phyloP scores from a whole-genome alignment of 2,888 invertebrate species.

The Apomyelois bistriatella region DNA sequence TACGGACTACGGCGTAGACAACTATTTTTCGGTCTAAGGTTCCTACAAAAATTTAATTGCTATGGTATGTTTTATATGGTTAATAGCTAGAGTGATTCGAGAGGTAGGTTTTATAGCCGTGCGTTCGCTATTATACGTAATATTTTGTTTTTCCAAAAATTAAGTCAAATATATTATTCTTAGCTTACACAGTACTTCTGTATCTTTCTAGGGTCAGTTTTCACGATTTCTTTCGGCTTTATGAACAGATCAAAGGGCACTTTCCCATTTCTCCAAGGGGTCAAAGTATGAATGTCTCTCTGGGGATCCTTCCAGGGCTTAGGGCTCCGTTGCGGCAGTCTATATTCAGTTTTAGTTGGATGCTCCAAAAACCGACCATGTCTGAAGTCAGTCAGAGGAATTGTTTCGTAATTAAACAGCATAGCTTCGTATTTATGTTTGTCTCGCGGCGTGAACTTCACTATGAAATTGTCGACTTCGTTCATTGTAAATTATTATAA shows the following conservation, averaged over 20 bases:
- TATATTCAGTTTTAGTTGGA: constrained; percentile 24
- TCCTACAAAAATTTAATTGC: no score
- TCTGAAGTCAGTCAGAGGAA: constrained; percentile 28
- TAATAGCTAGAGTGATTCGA: no score
- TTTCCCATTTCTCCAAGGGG: constrained; percentile 28
- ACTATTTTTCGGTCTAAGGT: no score
- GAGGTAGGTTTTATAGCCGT: no score
- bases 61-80: no score
- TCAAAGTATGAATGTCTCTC: constrained; percentile 36
- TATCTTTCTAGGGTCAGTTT: constrained; percentile 28
- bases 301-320: constrained; percentile 23
- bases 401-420: constrained; percentile 35
- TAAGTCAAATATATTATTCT: no score
- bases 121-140: no score
- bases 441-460: not conserved
- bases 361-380: constrained; percentile 18
- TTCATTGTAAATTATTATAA: not conserved
- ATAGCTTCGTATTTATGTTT: constrained; percentile 25
- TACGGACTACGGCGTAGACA: no score
- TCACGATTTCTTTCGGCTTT: constrained; percentile 32
- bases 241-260: constrained; percentile 32
- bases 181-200: constrained; percentile 42
- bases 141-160: no score
- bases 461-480: not conserved
- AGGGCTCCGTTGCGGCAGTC: constrained; percentile 11